Conservation (phyloP, 2,797 vertebrate species). For the Coranthus polyacanthus region DNA sequence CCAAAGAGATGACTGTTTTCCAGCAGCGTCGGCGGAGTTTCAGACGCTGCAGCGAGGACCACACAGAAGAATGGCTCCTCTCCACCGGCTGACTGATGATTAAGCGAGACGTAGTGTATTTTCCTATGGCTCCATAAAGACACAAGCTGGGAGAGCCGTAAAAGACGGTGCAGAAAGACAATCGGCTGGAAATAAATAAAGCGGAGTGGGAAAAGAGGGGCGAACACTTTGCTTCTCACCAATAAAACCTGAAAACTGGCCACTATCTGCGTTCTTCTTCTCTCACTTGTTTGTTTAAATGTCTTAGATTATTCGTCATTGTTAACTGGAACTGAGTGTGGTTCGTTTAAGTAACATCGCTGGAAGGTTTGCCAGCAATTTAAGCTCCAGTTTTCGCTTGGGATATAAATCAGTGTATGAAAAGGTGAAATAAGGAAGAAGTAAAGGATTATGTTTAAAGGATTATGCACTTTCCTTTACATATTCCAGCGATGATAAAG, state of each 20-base stretch:
- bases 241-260: conserved; percentile 51
- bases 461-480: conserved; percentile 59
- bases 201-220: conserved; percentile 60
- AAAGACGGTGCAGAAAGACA: conserved; percentile 76
- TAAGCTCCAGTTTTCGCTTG: conserved; percentile 3
- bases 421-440: conserved; percentile 14
- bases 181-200: conserved; percentile 78
- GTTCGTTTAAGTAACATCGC: conserved; percentile 6
- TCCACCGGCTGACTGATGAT: conserved; percentile 77
- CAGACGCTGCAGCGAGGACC: conserved; percentile 82
- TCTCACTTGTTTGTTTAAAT: conserved; percentile 57
- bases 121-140: conserved; percentile 81
- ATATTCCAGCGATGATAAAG: conserved; percentile 69
- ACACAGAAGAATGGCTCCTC: conserved; percentile 88
- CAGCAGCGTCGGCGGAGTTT: conserved; percentile 62
- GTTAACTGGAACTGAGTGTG: conserved; percentile 24
- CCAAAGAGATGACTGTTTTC: conserved; percentile 90
- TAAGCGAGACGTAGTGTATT: conserved; percentile 80
- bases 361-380: neutral
- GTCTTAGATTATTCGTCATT: conserved; percentile 35
- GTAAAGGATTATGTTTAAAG: conserved; percentile 38
- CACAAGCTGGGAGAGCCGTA: conserved; percentile 73
- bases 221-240: conserved; percentile 52
- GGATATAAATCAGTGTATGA: neutral
- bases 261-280: conserved; percentile 50